Conservation (phyloP, 2,888 invertebrate species). For the Trissolcus brochymenae region DNA sequence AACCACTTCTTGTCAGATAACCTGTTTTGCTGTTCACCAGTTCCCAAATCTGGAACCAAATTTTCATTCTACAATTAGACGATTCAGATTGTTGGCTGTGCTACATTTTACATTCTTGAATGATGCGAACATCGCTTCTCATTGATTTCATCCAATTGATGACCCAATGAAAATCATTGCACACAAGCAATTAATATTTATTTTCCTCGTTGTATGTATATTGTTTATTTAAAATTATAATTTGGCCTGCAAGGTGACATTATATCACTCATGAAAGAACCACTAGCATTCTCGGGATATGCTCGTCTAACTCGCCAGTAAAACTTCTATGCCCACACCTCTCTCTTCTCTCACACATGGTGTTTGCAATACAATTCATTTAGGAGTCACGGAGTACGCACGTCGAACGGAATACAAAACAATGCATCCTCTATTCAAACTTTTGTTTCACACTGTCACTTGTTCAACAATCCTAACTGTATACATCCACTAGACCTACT, state of each 20-base stretch:
- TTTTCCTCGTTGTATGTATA: conserved; percentile 10
- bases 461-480: too few species aligned
- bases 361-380: conserved; percentile 23
- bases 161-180: conserved; percentile 9
- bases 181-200: conserved; percentile 22
- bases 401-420: background rate
- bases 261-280: conserved; percentile 68
- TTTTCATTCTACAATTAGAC: too few species aligned
- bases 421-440: background rate
- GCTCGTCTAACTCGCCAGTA: too few species aligned
- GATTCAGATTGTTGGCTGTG: background rate
- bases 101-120: background rate
- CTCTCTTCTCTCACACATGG: conserved; percentile 39
- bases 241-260: conserved; percentile 41
- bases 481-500: too few species aligned
- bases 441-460: conserved; percentile 24
- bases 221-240: conserved; percentile 40
- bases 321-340: conserved; percentile 30
- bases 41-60: conserved; percentile 77
- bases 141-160: too few species aligned
- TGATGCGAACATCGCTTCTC: too few species aligned
- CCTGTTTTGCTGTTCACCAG: conserved; percentile 78
- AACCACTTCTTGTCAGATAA: conserved; percentile 77
- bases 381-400: conserved; percentile 25
- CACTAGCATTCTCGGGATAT: conserved; percentile 62